Percentiles rank a stretch among this genome's conserved stretches.
These are phyloP conservation scores for Epinephelus malabaricus DNA, from an alignment of 2,797 vertebrate genomes.

Conservation along the genomic window DNA sequence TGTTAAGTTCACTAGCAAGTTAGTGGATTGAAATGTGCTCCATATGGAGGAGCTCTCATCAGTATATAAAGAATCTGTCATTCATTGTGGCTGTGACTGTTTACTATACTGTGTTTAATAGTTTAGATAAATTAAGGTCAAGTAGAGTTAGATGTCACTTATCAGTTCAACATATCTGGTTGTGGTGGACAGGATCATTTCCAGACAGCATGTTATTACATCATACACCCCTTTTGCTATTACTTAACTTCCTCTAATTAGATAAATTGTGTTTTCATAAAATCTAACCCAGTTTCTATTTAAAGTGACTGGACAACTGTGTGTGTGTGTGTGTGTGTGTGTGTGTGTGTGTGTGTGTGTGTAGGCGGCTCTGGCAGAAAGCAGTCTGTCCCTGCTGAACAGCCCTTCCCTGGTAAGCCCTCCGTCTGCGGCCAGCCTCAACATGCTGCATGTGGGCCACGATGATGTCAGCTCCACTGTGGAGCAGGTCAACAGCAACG, in stretches of 20 bases:
- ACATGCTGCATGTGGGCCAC: constrained; percentile 95
- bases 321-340: constrained; percentile 37
- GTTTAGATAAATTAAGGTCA: neutral
- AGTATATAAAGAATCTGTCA: constrained; percentile 3
- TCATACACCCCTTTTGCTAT: neutral
- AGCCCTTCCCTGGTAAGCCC: constrained; percentile 93
- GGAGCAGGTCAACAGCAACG: constrained; percentile 98
- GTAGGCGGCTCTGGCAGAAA: constrained; percentile 96
- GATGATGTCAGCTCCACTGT: constrained; percentile 97
- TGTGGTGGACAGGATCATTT: neutral
- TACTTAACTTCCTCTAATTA: neutral
- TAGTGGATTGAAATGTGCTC: constrained; percentile 18
- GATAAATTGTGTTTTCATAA: neutral
- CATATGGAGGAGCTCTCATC: constrained; percentile 29
- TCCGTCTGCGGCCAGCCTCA: constrained; percentile 90
- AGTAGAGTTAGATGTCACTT: neutral
- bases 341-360: constrained; percentile 31
- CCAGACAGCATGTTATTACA: neutral
- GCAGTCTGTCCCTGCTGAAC: constrained; percentile 95
- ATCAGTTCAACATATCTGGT: neutral
- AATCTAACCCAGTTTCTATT: neutral
- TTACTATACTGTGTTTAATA: neutral
- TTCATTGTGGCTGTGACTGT: neutral
- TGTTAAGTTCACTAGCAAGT: constrained; percentile 42
- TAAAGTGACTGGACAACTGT: constrained; percentile 6